These are phyloP conservation scores for Artemisiospiza belli DNA, from an alignment of 2,113 vertebrate species.

Conservation along the genomic window DNA sequence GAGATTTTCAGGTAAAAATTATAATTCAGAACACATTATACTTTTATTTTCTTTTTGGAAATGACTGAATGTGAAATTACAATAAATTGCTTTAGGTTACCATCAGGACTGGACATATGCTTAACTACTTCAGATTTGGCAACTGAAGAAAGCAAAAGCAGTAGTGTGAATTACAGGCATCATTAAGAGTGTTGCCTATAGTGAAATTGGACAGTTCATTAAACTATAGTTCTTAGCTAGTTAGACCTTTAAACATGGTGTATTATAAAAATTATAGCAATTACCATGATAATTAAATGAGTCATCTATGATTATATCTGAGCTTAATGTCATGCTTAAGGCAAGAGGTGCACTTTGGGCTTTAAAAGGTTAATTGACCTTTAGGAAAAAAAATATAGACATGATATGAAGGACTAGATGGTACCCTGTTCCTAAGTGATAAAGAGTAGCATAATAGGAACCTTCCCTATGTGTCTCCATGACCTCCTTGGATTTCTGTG, in stretches of 20 bases:
- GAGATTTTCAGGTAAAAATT: background rate
- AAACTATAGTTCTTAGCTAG: background rate
- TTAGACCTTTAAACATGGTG: background rate
- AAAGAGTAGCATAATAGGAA: background rate
- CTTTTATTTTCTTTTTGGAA: background rate
- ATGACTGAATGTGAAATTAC: background rate
- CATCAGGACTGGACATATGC: background rate
- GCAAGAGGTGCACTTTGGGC: background rate
- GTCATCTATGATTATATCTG: background rate
- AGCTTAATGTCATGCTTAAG: background rate
- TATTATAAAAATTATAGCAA: conserved; percentile 18
- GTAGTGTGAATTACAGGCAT: background rate
- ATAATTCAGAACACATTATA: background rate
- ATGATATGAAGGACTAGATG: background rate
- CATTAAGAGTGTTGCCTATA: background rate
- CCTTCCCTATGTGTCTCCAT: background rate
- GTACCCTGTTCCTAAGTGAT: background rate
- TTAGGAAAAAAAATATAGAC: background rate
- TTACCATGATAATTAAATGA: conserved; percentile 16
- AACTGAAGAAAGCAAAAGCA: background rate
- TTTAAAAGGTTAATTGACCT: background rate
- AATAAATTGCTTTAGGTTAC: background rate
- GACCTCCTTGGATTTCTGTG: background rate
- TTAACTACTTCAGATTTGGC: background rate
- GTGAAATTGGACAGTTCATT: background rate